Evolutionary conservation across 2,888 invertebrate genomes (phyloP), one percentile per base, ranked within the genome.

Genomic region (Lasioglossum leucozonium): DNA sequence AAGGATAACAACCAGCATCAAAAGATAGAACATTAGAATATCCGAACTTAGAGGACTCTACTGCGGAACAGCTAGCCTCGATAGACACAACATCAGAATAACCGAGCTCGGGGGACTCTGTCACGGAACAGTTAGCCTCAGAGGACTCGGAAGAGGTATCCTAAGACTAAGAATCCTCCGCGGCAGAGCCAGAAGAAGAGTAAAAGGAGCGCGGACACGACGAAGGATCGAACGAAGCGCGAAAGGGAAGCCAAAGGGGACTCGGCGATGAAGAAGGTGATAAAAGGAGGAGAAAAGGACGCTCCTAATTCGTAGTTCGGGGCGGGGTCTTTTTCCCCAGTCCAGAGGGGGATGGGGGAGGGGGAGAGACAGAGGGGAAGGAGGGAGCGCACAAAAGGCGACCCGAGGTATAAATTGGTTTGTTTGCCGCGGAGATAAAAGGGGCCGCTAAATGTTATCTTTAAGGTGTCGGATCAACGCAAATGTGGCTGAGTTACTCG

Each of bases 401-500:
- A 93, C 92, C 94, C 94, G 94, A 93, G 93, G 95, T 95, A 95
- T 95, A 95, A 95, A 95, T 95, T 95, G 95, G 95, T 95, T 95
- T 95, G 95, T 95, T 95, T 95, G 95, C 94, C 94, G 94, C 94
- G 94, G 94, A 95, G 95, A 95, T 95, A 95, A 95, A 95, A 95
- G 95, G 94, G 94, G 94, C 95, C 95, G 95, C 95, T 95, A 95
- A 95, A 95, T 95, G 95, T 95, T 95, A 95, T 95, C 94, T 95
- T 95, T 95, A 95, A 95, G 95, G 95, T 95, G 95, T 95, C 95
- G 95, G 95, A 95, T 95, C 95, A 95, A 95, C 95, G 95, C 95
- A 95, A 95, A 95, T 95, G 95, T 95, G 95, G 94, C 95, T 95
- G 95, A 95, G 94, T 95, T 95, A 95, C 95, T 95, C 95, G 94